Conservation (phyloP, 2,113 vertebrate species). For the Pagrus major region DNA sequence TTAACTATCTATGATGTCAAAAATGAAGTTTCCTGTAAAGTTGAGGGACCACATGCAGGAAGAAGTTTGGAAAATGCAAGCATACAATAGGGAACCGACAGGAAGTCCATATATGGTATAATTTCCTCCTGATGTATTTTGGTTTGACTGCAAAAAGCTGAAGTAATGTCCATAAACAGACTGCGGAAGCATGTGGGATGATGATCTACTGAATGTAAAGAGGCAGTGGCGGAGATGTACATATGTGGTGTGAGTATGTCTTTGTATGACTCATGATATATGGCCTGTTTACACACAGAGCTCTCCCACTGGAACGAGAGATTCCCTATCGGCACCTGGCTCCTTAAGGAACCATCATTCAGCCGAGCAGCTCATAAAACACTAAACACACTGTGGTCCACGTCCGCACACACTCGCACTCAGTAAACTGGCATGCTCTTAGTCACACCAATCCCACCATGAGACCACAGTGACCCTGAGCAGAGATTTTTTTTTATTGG, state of each 20-base stretch:
- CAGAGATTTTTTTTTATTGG: slow-evolving; percentile 4
- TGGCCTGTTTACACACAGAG: slow-evolving; percentile 59
- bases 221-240: neutral
- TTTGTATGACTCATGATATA: slow-evolving; percentile 57
- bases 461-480: slow-evolving; percentile 18
- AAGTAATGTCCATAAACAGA: slow-evolving; percentile 55
- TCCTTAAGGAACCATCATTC: slow-evolving; percentile 58
- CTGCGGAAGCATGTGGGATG: slow-evolving; percentile 49
- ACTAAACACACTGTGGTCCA: slow-evolving; percentile 13
- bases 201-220: slow-evolving; percentile 56
- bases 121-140: neutral
- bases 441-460: slow-evolving; percentile 5
- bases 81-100: neutral
- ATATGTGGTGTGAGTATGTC: slow-evolving; percentile 29
- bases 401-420: slow-evolving; percentile 1
- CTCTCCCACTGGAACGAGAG: slow-evolving; percentile 58
- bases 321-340: slow-evolving; percentile 50
- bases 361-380: slow-evolving; percentile 48
- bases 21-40: too few species aligned
- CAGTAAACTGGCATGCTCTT: slow-evolving; percentile 11
- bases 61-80: neutral
- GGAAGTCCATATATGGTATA: slow-evolving; percentile 52
- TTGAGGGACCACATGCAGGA: neutral
- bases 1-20: too few species aligned
- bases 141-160: slow-evolving; percentile 19